Percentiles rank a stretch among this genome's conserved stretches.
These are phyloP conservation scores for Eulacestoma nigropectus DNA, from an alignment of 2,113 vertebrate genomes.

Conservation along the genomic window DNA sequence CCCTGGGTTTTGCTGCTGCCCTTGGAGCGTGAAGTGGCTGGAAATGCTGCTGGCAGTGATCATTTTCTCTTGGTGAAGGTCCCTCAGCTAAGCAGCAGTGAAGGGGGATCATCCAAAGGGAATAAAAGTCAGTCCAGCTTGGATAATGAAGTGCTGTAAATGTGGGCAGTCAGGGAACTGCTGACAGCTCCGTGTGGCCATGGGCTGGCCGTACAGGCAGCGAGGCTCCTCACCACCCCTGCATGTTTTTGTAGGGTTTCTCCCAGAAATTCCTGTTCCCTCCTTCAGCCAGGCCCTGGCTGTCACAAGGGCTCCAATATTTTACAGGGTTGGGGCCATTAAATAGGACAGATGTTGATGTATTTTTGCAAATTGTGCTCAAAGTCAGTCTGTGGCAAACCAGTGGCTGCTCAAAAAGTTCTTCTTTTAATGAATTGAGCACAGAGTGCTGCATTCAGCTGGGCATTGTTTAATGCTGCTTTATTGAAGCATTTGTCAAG, in stretches of 20 bases:
- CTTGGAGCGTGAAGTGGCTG: not conserved
- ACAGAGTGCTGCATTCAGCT: not conserved
- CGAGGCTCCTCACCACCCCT: rapidly evolving
- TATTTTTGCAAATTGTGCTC: not conserved
- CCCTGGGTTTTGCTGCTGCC: not conserved
- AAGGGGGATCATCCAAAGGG: not conserved
- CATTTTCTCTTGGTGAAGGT: not conserved
- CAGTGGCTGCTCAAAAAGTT: not conserved
- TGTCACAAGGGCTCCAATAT: rapidly evolving
- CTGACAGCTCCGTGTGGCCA: not conserved
- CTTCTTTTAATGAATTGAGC: not conserved
- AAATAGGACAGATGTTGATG: not conserved
- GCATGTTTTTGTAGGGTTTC: rapidly evolving
- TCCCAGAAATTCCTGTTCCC: rapidly evolving
- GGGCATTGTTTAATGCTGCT: not conserved
- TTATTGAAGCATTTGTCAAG: conserved; percentile 47
- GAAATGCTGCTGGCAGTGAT: not conserved
- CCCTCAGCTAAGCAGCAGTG: not conserved
- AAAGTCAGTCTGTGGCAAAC: not conserved
- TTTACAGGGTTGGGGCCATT: not conserved
- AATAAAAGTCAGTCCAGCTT: not conserved
- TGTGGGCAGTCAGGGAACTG: not conserved
- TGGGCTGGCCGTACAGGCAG: not conserved
- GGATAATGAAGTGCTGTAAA: not conserved
- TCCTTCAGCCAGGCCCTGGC: not conserved